phyloP scores from a whole-genome alignment of 1,140 invertebrate species.

The Lordiphosa clarofinis region DNA sequence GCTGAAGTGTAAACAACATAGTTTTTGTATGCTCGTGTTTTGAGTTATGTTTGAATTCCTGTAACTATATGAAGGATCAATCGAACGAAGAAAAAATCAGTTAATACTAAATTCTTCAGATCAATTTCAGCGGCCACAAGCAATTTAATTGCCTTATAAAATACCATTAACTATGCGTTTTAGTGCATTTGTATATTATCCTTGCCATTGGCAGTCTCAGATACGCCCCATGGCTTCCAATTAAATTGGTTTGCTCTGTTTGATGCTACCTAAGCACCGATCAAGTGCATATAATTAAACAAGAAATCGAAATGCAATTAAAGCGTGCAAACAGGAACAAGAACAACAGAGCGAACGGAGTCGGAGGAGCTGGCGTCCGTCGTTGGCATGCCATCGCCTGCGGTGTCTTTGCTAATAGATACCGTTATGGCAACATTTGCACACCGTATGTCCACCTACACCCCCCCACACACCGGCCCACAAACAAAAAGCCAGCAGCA shows the following conservation, averaged over 20 bases:
- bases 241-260: no score
- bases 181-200: neutral
- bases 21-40: no score
- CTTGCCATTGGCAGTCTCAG: neutral
- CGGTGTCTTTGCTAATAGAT: constrained; percentile 46
- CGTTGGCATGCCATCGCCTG: constrained; percentile 15
- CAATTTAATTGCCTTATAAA: no score
- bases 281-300: constrained; percentile 52
- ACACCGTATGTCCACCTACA: neutral
- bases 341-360: neutral
- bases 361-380: neutral
- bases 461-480: neutral
- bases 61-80: no score
- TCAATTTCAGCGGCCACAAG: no score
- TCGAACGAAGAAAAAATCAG: no score
- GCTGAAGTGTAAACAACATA: no score
- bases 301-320: constrained; percentile 63
- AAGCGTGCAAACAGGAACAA: constrained; percentile 26
- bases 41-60: no score
- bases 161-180: no score
- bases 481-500: constrained; percentile 6
- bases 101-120: no score
- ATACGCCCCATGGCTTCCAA: no score
- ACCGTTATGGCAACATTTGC: constrained; percentile 42
- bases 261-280: constrained; percentile 1